Base-by-base conservation (phyloP, 2,888 invertebrate genomes). In the Leptinotarsa peninsularis region DNA sequence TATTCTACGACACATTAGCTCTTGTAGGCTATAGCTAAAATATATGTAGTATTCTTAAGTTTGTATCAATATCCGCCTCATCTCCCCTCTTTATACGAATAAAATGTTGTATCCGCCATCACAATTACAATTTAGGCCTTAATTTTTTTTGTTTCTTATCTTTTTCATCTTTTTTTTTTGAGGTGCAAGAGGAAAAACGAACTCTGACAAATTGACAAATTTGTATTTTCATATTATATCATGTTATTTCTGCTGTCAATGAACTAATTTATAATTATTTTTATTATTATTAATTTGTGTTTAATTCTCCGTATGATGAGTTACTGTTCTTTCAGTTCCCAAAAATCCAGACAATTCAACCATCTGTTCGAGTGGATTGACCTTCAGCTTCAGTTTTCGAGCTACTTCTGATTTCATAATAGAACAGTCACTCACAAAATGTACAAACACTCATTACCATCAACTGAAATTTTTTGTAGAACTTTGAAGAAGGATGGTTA, bases 121-220 rank as follows among this genome's bases (percentile, higher is more conserved):
- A 23, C 23, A 23, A 23, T 23, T 23, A 3, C 0, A 23, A 23
- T 23, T 4, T 3, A 23, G 3, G 23, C 23, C 4, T 23, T 23
- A 0, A 4, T 23, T 23, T 23, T 23, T 23, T 23, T 23, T 23
- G 18, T 18, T 18, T 18, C 1, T 18, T 18, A 18, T 18, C 1
- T 18, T 18, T 18, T 18, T 1, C 0, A 18, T 18, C 18, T 18
- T 18, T 18, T 18, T 18, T 18, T 18, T 18, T 18, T 18, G 18
- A 18, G 18, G 18, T 18, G 18, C 18, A 0, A 18, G 18, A 18
- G 18, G 18, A 18, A 18, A 18, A 18, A 18, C 18, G 18, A 18
- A 18, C 18, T 18, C 18, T 23, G 23, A 21, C 21, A 2, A 21
- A 21, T 23, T 23, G 76, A 79, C 78, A 18, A 76, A 63, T 67